Evolutionary conservation across 2,113 vertebrate genomes (phyloP).

Genomic region (Notarius quadriscutis): DNA sequence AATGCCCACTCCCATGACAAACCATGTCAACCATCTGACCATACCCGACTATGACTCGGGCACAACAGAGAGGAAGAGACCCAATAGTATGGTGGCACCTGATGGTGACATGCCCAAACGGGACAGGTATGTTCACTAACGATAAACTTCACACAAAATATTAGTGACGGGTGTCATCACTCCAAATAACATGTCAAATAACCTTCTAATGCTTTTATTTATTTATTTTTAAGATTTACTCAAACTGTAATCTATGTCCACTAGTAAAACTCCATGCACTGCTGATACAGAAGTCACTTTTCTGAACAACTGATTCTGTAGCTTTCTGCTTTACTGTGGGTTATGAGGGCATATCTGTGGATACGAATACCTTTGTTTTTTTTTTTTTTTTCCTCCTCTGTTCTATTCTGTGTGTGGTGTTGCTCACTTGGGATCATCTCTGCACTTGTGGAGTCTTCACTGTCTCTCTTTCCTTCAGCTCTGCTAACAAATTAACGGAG

Average conservation of each 20-base stretch:
- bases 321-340: neutral
- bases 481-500: constrained; percentile 93
- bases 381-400: neutral
- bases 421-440: constrained; percentile 44
- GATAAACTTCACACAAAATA: constrained; percentile 7
- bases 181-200: neutral
- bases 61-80: constrained; percentile 89
- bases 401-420: constrained; percentile 23
- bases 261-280: constrained; percentile 4
- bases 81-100: constrained; percentile 86
- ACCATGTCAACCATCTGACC: constrained; percentile 81
- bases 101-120: constrained; percentile 85
- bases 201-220: constrained; percentile 2
- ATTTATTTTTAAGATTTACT: neutral
- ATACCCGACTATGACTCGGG: constrained; percentile 75
- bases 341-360: constrained; percentile 6
- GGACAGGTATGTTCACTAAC: constrained; percentile 77
- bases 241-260: neutral
- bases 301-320: constrained; percentile 2
- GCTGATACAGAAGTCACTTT: neutral
- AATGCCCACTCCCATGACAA: constrained; percentile 80
- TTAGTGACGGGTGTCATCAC: neutral
- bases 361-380: neutral
- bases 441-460: constrained; percentile 60
- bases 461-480: constrained; percentile 77